Evolutionary conservation across 1,140 invertebrate species (phyloP), one percentile per base, ranked within the genome.

Genomic region (Hirudo medicinalis): DNA sequence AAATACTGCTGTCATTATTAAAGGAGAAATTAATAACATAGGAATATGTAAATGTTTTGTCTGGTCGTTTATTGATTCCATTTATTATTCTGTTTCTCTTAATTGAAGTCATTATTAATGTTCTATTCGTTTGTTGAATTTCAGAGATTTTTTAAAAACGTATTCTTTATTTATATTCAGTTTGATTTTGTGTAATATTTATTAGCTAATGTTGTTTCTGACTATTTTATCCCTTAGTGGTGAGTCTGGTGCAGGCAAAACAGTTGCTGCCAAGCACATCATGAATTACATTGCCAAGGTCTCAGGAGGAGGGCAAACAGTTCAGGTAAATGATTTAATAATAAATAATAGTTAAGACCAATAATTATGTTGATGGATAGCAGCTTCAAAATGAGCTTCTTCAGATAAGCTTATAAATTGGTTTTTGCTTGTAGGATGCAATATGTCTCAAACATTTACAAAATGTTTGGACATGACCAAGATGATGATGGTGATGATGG

Each of bases 221-320:
- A 19, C 71, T 8, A 36, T 69, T 70, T 73, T 75, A 71, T 69
- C 54, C 79, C 79, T 67, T 75, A 89, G 87, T 79, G 88, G 88
- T 8, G 88, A 90, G 80, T 89, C 87, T 75, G 89, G 89, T 40
- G 88, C 89, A 69, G 89, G 89, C n/a, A 91, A 91, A 80, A 91
- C 89, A 0, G 88, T 90, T 15, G 86, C 87, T 53, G 88, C 89
- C 9, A 90, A 88, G 79, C 89, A 86, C 77, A 89, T 90, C 74
- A 90, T 90, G 89, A 84, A 85, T 15, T 90, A 89, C 76, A 85
- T 90, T 32, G 84, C 88, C 3, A 84, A 85, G 76, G 84, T 89
- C 0, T 89, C 88, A 43, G 88, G 88, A 0, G 88, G 88, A 27
- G 49, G 63, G 9, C 20, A 20, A 19, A 66, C 67, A 19, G 43